These are phyloP conservation scores for Pocota personata DNA, from an alignment of 2,888 invertebrate species.

Conservation along the genomic window DNA sequence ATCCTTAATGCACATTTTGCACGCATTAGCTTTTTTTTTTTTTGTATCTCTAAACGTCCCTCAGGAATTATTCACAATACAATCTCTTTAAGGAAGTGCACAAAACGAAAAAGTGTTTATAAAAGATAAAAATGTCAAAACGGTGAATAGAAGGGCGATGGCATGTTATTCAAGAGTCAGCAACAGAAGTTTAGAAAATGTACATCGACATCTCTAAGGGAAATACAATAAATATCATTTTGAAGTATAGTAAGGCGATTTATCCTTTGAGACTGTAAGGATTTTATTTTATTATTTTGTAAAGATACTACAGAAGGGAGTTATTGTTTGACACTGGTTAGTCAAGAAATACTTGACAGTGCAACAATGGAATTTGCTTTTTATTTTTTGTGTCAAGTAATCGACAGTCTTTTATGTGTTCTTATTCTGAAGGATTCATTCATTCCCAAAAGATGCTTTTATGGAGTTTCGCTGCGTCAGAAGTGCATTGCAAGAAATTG, in stretches of 20 bases:
- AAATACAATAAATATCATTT: conserved; percentile 24
- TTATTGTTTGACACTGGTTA: conserved; percentile 24
- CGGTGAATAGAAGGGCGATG: background rate
- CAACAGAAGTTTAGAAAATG: conserved; percentile 22
- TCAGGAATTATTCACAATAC: conserved; percentile 21
- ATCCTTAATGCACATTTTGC: conserved; percentile 63
- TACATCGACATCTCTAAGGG: conserved; percentile 21
- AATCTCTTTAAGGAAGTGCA: conserved; percentile 14
- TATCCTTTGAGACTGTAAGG: conserved; percentile 17
- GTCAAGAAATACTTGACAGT: background rate
- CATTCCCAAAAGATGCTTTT: background rate
- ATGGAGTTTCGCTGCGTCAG: background rate
- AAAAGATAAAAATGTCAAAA: conserved; percentile 14
- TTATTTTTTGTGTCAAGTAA: background rate
- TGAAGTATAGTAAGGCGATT: conserved; percentile 35
- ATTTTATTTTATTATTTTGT: background rate
- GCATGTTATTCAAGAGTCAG: conserved; percentile 24
- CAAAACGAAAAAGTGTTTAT: background rate
- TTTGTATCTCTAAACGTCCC: background rate
- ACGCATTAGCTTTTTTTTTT: conserved; percentile 26
- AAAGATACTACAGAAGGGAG: conserved; percentile 2
- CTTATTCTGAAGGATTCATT: background rate
- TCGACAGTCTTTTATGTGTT: background rate
- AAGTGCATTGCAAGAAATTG: background rate
- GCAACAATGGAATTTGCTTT: background rate